Base-by-base conservation (phyloP, 1,140 invertebrate species). In the Laodelphax striatellus region DNA sequence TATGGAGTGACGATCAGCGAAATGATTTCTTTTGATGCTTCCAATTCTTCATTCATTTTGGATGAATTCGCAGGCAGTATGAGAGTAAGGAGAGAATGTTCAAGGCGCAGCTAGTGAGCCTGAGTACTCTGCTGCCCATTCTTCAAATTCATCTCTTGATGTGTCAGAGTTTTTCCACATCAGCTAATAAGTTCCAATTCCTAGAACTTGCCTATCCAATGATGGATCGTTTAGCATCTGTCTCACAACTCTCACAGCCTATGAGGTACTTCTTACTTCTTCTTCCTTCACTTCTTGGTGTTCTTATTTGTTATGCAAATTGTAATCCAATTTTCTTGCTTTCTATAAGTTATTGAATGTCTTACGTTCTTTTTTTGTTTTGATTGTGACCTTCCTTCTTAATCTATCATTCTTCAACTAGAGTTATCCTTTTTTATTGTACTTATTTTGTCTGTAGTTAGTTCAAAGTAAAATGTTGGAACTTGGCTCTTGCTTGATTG, bases 171-270 rank as follows among this genome's bases (percentile, higher is more conserved):
- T 85, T 87, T 67, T 82, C 81, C 2, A 80, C 78, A 57, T 77
- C 82, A 3, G 82, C 83, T 3, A 85, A 80, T 58, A 86, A 85
- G 66, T 85, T 84, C 69, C 83, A 87, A 67, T 86, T 86, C 70
- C 74, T 87, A 9, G 83, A 86, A 63, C 70, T 86, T 52, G 82
- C 79, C 13, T 82, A 84, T 62, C 78, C 78, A 11, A 79, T 86
- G 72, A 76, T 86, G 62, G 84, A 85, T 42, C 72, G 84, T 50
- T 69, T 86, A 19, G 72, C 76, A 21, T 76, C 79, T 42, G 82
- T 86, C 22, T 79, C 82, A 0, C 82, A 84, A 66, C 70, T 86
- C 6, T 80, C 81, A n/a, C 81, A 85, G 66, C 80, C 83, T 0
- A 74, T 81, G 34, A 78, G 81, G 74, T 83, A 75, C 52, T 71